Evolutionary conservation across 2,113 vertebrate genomes (phyloP).

Genomic region (Egretta garzetta): DNA sequence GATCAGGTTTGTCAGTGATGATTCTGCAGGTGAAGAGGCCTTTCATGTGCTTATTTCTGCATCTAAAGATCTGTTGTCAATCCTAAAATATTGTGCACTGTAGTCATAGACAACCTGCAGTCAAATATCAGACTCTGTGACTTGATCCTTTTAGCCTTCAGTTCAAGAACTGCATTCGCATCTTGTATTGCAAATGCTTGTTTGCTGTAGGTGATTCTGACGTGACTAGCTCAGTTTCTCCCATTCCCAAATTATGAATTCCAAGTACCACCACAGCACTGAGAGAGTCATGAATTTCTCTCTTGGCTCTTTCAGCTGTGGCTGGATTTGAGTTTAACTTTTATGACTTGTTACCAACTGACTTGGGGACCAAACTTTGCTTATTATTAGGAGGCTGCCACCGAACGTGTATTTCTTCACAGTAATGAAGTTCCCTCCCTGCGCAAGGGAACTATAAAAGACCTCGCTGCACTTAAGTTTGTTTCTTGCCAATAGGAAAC

Average conservation of each 20-base stretch:
- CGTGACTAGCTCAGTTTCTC: not conserved
- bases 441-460: not conserved
- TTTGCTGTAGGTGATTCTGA: not conserved
- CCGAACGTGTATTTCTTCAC: not conserved
- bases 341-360: not conserved
- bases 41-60: not conserved
- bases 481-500: not conserved
- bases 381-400: not conserved
- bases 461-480: not conserved
- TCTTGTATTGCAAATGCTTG: not conserved
- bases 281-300: not conserved
- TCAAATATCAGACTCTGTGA: not conserved
- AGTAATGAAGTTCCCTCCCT: not conserved
- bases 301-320: not conserved
- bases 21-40: not conserved
- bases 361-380: not conserved
- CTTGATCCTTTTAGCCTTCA: not conserved
- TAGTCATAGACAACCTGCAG: not conserved
- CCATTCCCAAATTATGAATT: not conserved
- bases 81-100: not conserved
- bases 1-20: not conserved
- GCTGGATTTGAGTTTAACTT: slow-evolving; percentile 11
- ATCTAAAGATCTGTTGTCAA: not conserved
- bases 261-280: not conserved
- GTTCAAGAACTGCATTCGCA: not conserved